Conservation (phyloP, 2,113 vertebrate genomes). For the Etheostoma spectabile region DNA sequence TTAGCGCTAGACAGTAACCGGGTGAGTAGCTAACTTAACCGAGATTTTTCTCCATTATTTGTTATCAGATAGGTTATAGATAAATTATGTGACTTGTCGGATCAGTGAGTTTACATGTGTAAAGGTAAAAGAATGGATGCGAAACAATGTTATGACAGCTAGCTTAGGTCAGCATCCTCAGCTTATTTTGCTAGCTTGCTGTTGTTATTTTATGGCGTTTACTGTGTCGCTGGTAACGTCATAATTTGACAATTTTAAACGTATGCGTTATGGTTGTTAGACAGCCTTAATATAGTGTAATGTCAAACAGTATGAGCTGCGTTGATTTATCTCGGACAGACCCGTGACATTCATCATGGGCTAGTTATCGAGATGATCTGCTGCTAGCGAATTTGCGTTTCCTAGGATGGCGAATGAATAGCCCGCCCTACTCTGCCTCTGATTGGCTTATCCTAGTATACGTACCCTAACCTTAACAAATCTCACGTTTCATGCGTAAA, state of each 20-base stretch:
- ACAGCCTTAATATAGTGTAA: accelerated
- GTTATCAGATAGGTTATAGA: accelerated
- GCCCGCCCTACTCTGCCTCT: no score
- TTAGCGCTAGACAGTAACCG: neutral
- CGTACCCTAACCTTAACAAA: no score
- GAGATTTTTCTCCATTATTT: neutral
- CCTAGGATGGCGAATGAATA: no score
- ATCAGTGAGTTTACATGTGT: no score
- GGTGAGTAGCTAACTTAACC: conserved; percentile 52
- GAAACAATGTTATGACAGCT: conserved; percentile 33
- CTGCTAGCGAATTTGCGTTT: neutral
- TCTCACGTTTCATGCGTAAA: no score
- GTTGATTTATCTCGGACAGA: neutral
- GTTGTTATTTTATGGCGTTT: neutral
- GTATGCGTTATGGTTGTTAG: no score
- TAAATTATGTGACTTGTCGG: neutral
- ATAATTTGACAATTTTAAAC: neutral
- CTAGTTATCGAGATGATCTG: conserved; percentile 41
- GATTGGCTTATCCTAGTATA: no score
- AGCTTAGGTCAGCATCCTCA: conserved; percentile 45
- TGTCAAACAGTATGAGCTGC: accelerated
- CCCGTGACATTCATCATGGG: conserved; percentile 63
- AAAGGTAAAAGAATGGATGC: neutral
- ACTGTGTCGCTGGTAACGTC: neutral
- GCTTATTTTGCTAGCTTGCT: conserved; percentile 6